These are phyloP conservation scores for Hydrolagus affinis DNA, from an alignment of 2,113 vertebrate genomes.

Conservation along the genomic window DNA sequence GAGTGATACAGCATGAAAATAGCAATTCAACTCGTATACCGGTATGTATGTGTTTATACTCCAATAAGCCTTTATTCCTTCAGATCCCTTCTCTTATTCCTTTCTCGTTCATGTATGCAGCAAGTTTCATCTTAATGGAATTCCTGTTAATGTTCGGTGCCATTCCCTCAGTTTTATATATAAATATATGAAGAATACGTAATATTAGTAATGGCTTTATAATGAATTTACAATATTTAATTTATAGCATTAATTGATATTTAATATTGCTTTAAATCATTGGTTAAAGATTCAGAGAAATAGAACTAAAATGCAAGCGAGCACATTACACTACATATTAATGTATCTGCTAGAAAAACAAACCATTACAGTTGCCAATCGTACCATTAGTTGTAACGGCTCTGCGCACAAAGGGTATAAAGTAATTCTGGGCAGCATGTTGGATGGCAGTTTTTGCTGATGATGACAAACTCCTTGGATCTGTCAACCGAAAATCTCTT, in stretches of 20 bases:
- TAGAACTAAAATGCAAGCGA: background rate
- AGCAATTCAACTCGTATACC: too few relatives aligned
- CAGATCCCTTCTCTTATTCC: too few relatives aligned
- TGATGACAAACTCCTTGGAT: background rate
- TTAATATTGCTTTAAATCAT: background rate
- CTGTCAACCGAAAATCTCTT: background rate
- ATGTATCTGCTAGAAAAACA: background rate
- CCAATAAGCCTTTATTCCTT: too few relatives aligned
- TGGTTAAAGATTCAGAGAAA: too few relatives aligned
- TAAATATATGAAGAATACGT: background rate
- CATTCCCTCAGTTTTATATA: background rate
- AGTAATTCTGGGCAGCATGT: background rate
- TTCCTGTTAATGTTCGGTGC: too few relatives aligned
- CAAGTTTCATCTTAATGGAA: too few relatives aligned
- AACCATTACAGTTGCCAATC: background rate
- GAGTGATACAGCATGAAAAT: too few relatives aligned
- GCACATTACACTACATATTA: background rate
- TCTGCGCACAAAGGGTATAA: too few relatives aligned
- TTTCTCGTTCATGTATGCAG: too few relatives aligned
- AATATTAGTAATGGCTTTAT: background rate
- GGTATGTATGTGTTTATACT: too few relatives aligned
- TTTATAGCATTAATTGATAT: background rate
- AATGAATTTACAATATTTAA: background rate
- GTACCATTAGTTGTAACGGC: too few relatives aligned
- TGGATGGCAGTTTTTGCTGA: background rate